Evolutionary conservation across 2,888 invertebrate genomes (phyloP), one percentile per base, ranked within the genome.

Genomic region (Troglohyphantes excavatus): DNA sequence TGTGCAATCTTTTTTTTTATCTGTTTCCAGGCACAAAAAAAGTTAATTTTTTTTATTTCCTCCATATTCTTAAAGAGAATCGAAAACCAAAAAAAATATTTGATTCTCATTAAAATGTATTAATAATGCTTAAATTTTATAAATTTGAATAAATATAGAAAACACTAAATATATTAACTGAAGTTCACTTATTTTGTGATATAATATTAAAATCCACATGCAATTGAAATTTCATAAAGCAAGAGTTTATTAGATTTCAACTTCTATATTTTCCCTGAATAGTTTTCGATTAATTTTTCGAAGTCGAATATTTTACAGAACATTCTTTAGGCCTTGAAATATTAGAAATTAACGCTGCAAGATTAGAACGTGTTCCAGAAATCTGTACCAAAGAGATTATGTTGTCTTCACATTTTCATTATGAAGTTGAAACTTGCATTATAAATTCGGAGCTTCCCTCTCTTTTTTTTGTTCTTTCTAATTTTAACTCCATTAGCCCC

Each of bases 381-480:
- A n/a, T 53, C n/a, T 53, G 53, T n/a, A n/a, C 13, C 53, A 53
- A 53, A n/a, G 53, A n/a, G 53, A 53, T 53, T 53, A 53, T 53
- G 53, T n/a, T 7, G n/a, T n/a, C 5, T n/a, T 53, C n/a, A 53
- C 53, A 53, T 11, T 53, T 53, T 53, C 53, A 53, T 53, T 53
- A n/a, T 9, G 13, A 17, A 53, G 53, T 13, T 33, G 53, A 53
- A 11, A 53, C 53, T 6, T n/a, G n/a, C n/a, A 53, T 53, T 17
- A 53, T 53, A 53, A 53, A 53, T 53, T 53, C 53, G 5, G 2
- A 53, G n/a, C n/a, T n/a, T n/a, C n/a, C n/a, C n/a, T n/a, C n/a
- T n/a, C 17, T 53, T 53, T n/a, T 53, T 53, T 53, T 17, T 17
- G 17, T n/a, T 53, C 53, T 53, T 53, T n/a, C 53, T 53, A 5